Conservation (phyloP, 2,113 vertebrate genomes). For the Megaleporinus macrocephalus region DNA sequence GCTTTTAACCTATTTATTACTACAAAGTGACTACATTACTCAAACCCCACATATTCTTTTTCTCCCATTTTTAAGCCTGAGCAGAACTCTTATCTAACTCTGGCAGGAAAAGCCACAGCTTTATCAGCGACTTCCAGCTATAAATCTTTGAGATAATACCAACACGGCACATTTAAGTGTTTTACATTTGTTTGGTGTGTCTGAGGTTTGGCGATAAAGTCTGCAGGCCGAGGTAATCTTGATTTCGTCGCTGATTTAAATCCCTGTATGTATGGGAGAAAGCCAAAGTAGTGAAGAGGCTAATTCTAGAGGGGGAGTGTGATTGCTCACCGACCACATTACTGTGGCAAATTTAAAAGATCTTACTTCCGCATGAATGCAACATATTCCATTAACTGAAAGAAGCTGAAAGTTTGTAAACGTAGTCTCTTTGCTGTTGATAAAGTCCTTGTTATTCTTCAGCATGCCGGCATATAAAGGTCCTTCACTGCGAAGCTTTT, state of each 20-base stretch:
- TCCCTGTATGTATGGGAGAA: neutral
- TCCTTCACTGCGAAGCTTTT: too few species aligned
- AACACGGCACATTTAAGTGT: conserved; percentile 23
- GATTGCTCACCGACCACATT: too few species aligned
- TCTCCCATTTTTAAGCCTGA: neutral
- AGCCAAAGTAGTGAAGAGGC: neutral
- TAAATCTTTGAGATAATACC: conserved; percentile 32
- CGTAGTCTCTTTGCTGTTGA: too few species aligned
- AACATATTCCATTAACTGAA: too few species aligned
- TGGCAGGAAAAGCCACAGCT: conserved; percentile 8
- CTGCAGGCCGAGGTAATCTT: neutral
- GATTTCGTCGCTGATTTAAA: conserved; percentile 35
- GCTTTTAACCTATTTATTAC: too few species aligned
- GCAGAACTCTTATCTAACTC: conserved; percentile 24
- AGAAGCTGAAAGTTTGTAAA: too few species aligned
- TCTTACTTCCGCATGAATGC: too few species aligned
- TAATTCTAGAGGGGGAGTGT: neutral
- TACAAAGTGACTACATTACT: neutral
- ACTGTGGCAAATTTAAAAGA: neutral
- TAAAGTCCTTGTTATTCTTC: too few species aligned
- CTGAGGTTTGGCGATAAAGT: conserved; percentile 13
- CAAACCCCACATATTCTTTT: neutral
- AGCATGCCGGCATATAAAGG: too few species aligned
- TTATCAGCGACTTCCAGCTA: conserved; percentile 5
- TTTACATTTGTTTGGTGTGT: conserved; percentile 22